A percentile compares a stretch with the other conserved stretches of the same genome.
Conservation (phyloP, 2,888 invertebrate genomes). For the Colostygia pectinataria region DNA sequence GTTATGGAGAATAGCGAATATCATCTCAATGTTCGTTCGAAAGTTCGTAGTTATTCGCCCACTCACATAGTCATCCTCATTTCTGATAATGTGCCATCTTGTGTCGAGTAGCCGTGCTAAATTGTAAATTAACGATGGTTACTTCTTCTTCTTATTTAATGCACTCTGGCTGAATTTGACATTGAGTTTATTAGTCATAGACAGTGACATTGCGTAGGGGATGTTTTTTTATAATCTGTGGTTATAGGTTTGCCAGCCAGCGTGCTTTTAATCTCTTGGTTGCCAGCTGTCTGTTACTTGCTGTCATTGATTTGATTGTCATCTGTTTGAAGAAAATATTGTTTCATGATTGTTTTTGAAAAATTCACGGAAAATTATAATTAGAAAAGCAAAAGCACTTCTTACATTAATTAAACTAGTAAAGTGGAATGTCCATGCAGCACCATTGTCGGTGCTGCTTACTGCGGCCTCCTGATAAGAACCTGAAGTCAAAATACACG, state of each 20-base stretch:
- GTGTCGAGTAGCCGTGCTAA: slow-evolving; percentile 3
- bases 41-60: too few relatives aligned
- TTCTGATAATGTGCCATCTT: slow-evolving; percentile 17
- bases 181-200: too few relatives aligned
- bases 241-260: too few relatives aligned
- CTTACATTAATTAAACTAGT: neutral
- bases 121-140: neutral
- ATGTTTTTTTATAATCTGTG: too few relatives aligned
- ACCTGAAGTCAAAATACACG: slow-evolving; percentile 55
- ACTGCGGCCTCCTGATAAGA: slow-evolving; percentile 63
- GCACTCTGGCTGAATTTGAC: too few relatives aligned
- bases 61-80: too few relatives aligned
- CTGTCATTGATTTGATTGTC: neutral
- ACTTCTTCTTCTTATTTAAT: too few relatives aligned
- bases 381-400: neutral
- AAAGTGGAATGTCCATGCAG: slow-evolving; percentile 46
- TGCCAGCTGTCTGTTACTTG: neutral
- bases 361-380: slow-evolving; percentile 4
- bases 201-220: too few relatives aligned
- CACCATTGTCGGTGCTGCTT: slow-evolving; percentile 63
- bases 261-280: too few relatives aligned
- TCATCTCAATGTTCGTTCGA: too few relatives aligned
- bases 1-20: too few relatives aligned
- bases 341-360: neutral
- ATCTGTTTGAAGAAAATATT: too few relatives aligned